Conservation (phyloP, 2,888 invertebrate genomes). For the Cryptus viduatorius region DNA sequence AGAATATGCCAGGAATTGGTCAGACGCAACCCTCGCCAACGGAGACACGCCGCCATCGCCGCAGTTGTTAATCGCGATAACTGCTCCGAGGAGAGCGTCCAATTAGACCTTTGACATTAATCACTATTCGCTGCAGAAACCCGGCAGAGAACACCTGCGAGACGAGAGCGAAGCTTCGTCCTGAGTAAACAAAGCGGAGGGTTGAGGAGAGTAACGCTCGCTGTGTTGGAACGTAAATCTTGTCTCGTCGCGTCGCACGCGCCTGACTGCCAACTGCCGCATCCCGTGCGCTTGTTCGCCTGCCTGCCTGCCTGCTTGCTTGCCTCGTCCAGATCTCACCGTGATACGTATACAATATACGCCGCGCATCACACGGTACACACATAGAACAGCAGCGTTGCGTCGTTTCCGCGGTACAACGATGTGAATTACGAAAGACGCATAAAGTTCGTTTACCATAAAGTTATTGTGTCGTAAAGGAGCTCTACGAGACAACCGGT, state of each 20-base stretch:
- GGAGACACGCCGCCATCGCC: not conserved
- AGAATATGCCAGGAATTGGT: constrained; percentile 9
- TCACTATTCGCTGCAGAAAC: constrained; percentile 19
- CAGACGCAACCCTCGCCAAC: not conserved
- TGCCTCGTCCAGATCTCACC: constrained; percentile 7
- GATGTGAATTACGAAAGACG: constrained; percentile 35
- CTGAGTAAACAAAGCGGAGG: constrained; percentile 42
- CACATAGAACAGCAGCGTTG: not conserved
- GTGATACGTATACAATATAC: not conserved
- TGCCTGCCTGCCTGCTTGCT: not conserved
- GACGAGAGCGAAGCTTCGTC: constrained; percentile 48
- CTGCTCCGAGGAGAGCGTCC: constrained; percentile 10
- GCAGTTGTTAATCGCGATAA: constrained; percentile 38
- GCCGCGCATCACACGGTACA: not conserved
- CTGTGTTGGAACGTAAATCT: constrained; percentile 42
- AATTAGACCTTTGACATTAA: constrained; percentile 40
- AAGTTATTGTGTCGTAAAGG: constrained; percentile 51
- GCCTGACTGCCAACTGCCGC: constrained; percentile 37
- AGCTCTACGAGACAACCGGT: constrained; percentile 6
- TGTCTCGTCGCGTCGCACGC: constrained; percentile 35
- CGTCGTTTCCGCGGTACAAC: not conserved
- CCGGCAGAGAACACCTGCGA: not conserved
- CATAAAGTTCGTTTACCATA: constrained; percentile 44
- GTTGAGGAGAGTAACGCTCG: constrained; percentile 4
- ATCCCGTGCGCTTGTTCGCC: constrained; percentile 19